Percentiles rank a stretch among this genome's conserved stretches.
phyloP scores from a whole-genome alignment of 2,888 invertebrate species.

The Ophion slaviceki region DNA sequence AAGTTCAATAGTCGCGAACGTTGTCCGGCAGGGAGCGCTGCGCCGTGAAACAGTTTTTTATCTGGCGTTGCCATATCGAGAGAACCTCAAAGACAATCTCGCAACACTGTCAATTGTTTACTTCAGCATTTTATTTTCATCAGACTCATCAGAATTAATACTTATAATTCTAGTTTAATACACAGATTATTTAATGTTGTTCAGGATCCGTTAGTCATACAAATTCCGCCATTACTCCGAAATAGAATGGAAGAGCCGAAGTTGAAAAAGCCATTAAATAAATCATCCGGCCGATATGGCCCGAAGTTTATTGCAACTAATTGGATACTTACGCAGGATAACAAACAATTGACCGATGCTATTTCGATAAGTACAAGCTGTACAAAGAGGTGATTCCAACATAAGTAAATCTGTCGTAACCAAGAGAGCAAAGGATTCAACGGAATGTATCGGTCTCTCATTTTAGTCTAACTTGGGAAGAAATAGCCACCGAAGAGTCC shows the following conservation, averaged over 20 bases:
- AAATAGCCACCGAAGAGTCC: constrained; percentile 79
- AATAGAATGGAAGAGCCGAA: constrained; percentile 37
- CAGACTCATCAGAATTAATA: not conserved
- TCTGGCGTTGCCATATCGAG: not conserved
- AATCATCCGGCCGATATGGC: constrained; percentile 3
- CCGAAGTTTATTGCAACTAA: constrained; percentile 48
- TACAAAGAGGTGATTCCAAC: constrained; percentile 70
- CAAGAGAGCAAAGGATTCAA: not conserved
- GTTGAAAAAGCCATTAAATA: not conserved
- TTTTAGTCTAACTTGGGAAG: constrained; percentile 79
- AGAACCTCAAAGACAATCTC: not conserved
- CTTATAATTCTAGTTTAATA: not conserved
- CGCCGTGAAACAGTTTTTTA: not conserved
- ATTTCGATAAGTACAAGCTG: constrained; percentile 70
- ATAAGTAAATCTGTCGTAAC: not conserved
- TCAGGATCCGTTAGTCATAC: not conserved
- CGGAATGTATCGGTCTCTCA: constrained; percentile 32
- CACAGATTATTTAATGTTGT: not conserved
- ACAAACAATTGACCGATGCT: constrained; percentile 72
- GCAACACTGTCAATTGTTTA: not conserved
- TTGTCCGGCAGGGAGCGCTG: not conserved
- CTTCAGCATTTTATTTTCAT: not conserved
- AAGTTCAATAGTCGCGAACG: not conserved
- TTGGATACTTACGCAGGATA: constrained; percentile 59
- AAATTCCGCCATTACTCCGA: not conserved